Evolutionary conservation across 2,113 vertebrate species (phyloP).

Genomic region (Lepus europaeus): DNA sequence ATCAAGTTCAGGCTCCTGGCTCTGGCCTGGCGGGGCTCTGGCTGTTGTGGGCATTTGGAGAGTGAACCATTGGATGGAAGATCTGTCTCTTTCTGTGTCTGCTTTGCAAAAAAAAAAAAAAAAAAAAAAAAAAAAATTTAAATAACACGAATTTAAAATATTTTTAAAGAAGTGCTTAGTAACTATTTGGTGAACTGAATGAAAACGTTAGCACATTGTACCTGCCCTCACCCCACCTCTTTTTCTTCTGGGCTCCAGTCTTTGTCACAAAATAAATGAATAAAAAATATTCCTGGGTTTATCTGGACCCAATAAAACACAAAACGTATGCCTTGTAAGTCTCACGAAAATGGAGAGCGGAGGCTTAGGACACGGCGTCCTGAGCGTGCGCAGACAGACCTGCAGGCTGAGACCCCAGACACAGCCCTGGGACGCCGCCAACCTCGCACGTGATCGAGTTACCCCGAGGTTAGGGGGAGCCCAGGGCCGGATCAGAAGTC

Average conservation of each 20-base stretch:
- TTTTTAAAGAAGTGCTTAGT: neutral
- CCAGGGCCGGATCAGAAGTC: constrained; percentile 22
- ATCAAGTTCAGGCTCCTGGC: too few relatives aligned
- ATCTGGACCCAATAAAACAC: neutral
- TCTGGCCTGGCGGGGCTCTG: too few relatives aligned
- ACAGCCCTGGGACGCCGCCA: neutral
- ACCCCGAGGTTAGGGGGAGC: constrained; percentile 26
- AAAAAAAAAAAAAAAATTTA: too few relatives aligned
- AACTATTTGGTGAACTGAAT: neutral
- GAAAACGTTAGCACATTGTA: neutral
- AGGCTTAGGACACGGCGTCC: constrained; percentile 5
- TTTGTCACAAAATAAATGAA: neutral
- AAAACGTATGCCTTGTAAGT: neutral
- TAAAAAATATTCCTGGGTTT: neutral
- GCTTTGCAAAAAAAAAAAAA: too few relatives aligned
- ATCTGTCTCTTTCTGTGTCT: too few relatives aligned
- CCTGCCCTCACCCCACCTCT: fast-evolving
- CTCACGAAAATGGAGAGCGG: neutral
- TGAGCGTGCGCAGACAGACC: neutral
- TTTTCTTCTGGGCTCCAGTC: neutral
- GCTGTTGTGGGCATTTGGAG: too few relatives aligned
- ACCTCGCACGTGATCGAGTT: constrained; percentile 51
- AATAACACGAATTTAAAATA: too few relatives aligned
- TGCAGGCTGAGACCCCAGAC: neutral
- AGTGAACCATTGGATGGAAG: too few relatives aligned